A percentile compares a stretch with the other conserved stretches of the same genome.
These are phyloP conservation scores for Sinosuthora webbiana DNA, from an alignment of 2,113 vertebrate genomes.

Conservation along the genomic window DNA sequence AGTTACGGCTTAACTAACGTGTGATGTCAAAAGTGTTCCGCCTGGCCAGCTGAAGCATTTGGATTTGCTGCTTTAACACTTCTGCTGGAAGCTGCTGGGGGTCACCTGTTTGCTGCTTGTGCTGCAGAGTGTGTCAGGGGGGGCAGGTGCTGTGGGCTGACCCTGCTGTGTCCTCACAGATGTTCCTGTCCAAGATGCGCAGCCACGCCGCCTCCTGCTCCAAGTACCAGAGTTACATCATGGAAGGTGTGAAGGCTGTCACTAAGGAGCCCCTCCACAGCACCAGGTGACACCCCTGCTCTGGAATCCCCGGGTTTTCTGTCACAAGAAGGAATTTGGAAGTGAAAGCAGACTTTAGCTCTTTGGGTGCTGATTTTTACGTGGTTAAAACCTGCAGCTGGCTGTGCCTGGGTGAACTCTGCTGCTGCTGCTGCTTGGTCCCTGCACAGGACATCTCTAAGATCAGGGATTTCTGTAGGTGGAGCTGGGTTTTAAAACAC, in stretches of 20 bases:
- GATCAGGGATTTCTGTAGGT: background rate
- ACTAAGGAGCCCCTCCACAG: constrained; percentile 84
- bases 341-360: background rate
- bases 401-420: background rate
- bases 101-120: background rate
- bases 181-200: constrained; percentile 89
- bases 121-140: fast-evolving
- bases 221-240: constrained; percentile 93
- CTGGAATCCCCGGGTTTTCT: background rate
- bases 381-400: background rate
- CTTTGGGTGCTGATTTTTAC: background rate
- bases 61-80: background rate
- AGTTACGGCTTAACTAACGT: background rate
- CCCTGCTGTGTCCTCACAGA: constrained; percentile 67
- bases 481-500: background rate
- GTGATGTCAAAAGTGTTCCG: fast-evolving
- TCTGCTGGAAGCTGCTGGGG: background rate
- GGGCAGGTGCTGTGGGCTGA: background rate
- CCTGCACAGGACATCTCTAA: background rate
- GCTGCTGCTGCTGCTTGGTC: background rate
- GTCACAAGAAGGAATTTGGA: no score
- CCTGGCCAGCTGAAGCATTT: background rate
- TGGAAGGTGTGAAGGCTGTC: constrained; percentile 90
- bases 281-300: constrained; percentile 74
- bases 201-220: constrained; percentile 85